Base-by-base conservation (phyloP, 2,797 vertebrate species). In the Vultur gryphus region DNA sequence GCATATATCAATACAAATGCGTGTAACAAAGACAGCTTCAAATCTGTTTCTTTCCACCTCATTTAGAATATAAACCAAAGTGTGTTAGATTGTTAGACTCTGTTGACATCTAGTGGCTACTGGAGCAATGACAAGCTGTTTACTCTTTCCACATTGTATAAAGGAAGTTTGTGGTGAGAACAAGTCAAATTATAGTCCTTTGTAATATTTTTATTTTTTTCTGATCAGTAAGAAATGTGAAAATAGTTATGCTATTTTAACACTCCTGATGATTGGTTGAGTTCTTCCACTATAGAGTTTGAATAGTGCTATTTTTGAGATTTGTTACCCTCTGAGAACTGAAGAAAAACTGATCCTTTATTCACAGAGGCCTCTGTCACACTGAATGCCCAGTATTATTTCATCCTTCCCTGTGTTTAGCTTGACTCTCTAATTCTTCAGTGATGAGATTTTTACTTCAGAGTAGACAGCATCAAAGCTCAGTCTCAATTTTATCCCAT, bases 61-160 rank as follows among this genome's bases (percentile, higher is more conserved):
- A 10, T 80, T 73, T 76, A 55, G 49, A 76, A 84, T 5, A 13
- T 0, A 16, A 77, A 24, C 14, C 12, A 4, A 21, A 5, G 13
- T 39, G 13, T 28, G 23, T 44, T 69, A 12, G 35, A 44, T 24
- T 90, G 29, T 81, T 93, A 72, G 93, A 28, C 71, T 96, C 52
- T 66, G 75, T 84, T 92, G 97, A 62, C 97, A 97, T 95, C 97
- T 97, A 85, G 93, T 90, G 97, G 90, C 11, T 66, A 2, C 5
- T 26, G 14, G 14, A 62, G 29, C 55, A 77, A 65, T 33, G 67
- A 49, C 81, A 89, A 70, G 11, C 19, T 19, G 7, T 58, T 80
- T 52, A 57, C 44, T 35, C 54, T 93, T 69, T 19, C 11, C 41
- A 10, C 5, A 2, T 4, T 49, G 1, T 25, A 5, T 24, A 11